Evolutionary conservation across 2,113 vertebrate species (phyloP), one percentile per base, ranked within the genome.

Genomic region (Acanthisitta chloris): DNA sequence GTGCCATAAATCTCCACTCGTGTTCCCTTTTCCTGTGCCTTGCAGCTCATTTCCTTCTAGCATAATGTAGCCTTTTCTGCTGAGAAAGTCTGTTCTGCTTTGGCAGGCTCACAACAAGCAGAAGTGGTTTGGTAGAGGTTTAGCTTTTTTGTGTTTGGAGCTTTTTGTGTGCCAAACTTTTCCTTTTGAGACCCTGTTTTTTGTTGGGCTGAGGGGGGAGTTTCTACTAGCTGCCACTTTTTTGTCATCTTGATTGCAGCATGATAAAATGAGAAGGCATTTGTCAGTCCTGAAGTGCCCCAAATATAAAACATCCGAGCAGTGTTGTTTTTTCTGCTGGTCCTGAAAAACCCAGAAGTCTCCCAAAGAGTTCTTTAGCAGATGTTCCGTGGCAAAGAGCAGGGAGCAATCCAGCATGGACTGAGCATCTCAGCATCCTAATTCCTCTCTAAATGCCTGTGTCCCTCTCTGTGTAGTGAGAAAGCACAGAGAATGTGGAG

Each of bases 61-160:
- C 82, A 96, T 96, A 96, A 97, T 95, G 96, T 96, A 61, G 93
- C 93, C 95, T 96, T 97, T 97, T 97, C 94, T 96, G 88, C 90
- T 93, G 79, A 67, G 94, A 97, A 93, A 90, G 88, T 95, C 96
- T 97, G 93, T 77, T 94, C 93, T 92, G 85, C 92, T 93, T 96
- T 97, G 96, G 96, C 96, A 96, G 96, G 82, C 96, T 96, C 86
- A 95, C 92, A 96, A 12, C 76, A 67, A 90, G 92, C 72, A 95
- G 90, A 92, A 95, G 92, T 92, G 82, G 96, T 96, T 94, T 96
- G 93, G 76, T 96, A 45, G 90, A 95, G 80, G 93, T 94, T 97
- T 93, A 94, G 92, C 90, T 88, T 92, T 96, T 96, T 95, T 95
- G 95, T 96, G 64, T 97, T 92, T 84, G 69, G 86, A 97, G 92